phyloP scores from a whole-genome alignment of 1,140 invertebrate genomes.

The Stegodyphus mimosarum region DNA sequence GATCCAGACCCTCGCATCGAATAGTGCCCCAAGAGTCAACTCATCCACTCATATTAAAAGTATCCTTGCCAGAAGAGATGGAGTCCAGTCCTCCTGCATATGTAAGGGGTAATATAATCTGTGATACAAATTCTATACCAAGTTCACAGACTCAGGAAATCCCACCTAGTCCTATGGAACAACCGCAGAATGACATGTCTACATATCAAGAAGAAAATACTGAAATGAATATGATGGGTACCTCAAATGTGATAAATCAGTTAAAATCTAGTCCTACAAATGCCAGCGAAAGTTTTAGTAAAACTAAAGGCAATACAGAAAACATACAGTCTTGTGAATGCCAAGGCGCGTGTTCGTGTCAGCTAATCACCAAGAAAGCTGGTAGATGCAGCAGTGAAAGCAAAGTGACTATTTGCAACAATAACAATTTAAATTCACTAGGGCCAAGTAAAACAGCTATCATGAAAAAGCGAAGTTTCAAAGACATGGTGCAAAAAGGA shows the following conservation, averaged over 20 bases:
- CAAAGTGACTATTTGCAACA: not conserved
- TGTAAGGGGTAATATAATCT: not conserved
- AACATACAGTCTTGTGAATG: conserved; percentile 31
- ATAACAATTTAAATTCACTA: not conserved
- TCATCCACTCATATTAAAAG: conserved; percentile 32
- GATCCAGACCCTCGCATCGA: conserved; percentile 12
- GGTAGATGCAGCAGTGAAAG: conserved; percentile 33
- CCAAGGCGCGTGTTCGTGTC: conserved; percentile 60
- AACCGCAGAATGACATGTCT: not conserved
- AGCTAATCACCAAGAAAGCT: conserved; percentile 29
- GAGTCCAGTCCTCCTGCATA: not conserved
- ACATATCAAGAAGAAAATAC: not conserved
- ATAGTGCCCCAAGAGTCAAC: conserved; percentile 6
- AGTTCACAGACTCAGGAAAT: not conserved
- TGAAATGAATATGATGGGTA: not conserved
- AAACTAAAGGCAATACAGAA: not conserved
- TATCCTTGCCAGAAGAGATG: conserved; percentile 32
- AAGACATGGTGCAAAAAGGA: conserved; percentile 47
- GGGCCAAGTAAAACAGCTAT: conserved; percentile 2
- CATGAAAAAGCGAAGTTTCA: conserved; percentile 38
- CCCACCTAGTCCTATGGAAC: not conserved
- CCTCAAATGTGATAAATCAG: not conserved
- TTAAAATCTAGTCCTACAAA: too few relatives aligned
- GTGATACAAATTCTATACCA: not conserved
- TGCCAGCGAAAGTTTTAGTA: not conserved